Conservation (phyloP, 1,140 invertebrate genomes). For the Medauroidea extradentata region DNA sequence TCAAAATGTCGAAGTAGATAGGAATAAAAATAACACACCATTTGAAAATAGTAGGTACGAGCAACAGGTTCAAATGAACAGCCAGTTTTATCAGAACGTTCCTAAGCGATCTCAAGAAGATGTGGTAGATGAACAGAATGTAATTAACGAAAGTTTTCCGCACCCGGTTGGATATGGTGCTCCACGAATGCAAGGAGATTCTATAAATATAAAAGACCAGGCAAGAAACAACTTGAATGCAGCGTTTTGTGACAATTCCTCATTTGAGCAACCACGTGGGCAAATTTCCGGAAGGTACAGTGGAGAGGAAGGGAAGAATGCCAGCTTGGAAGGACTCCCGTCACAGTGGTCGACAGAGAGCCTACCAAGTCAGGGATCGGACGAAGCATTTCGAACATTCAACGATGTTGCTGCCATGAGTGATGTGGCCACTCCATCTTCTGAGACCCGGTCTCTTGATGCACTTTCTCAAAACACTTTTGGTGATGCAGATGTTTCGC, state of each 20-base stretch:
- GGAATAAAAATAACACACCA: not conserved
- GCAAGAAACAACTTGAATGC: not conserved
- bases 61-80: not conserved
- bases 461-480: too few relatives aligned
- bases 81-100: too few relatives aligned
- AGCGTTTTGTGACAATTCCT: not conserved
- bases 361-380: constrained; percentile 13
- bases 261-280: not conserved
- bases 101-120: not conserved
- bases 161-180: not conserved
- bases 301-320: not conserved
- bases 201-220: not conserved
- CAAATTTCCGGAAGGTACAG: not conserved
- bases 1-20: not conserved
- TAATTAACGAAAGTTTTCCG: not conserved
- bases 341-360: constrained; percentile 16
- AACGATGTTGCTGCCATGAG: not conserved
- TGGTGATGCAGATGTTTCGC: not conserved
- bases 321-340: not conserved
- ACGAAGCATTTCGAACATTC: constrained; percentile 1
- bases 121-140: not conserved
- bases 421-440: too few relatives aligned
- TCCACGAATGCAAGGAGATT: not conserved
- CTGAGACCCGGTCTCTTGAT: too few relatives aligned
- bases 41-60: not conserved